These are phyloP conservation scores for Oncorhynchus nerka DNA, from an alignment of 2,113 vertebrate species.

Conservation along the genomic window DNA sequence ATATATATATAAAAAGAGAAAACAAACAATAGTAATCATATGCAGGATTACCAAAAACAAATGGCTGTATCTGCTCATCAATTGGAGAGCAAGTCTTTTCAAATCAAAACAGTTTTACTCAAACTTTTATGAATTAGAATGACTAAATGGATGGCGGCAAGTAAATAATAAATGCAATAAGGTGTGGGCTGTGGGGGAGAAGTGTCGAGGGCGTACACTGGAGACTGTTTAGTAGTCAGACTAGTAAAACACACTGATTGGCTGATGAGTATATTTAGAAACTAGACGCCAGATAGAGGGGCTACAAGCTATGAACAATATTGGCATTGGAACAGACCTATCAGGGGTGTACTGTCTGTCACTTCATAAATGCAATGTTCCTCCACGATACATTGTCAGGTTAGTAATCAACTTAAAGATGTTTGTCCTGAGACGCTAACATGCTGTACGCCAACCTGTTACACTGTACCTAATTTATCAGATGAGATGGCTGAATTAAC, in stretches of 20 bases:
- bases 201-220: not conserved
- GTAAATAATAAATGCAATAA: not conserved
- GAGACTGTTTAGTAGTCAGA: not conserved
- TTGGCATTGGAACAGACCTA: not conserved
- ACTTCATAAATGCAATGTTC: not conserved
- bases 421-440: not conserved
- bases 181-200: not conserved
- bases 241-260: conserved; percentile 8
- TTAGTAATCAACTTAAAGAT: not conserved
- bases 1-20: no score
- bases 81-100: conserved; percentile 46
- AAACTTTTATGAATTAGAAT: not conserved
- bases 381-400: not conserved
- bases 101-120: not conserved
- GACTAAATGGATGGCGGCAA: not conserved
- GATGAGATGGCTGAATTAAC: no score
- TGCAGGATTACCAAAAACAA: conserved; percentile 65
- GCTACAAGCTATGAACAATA: not conserved
- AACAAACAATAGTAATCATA: conserved; percentile 49
- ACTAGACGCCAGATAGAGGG: not conserved
- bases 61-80: conserved; percentile 62
- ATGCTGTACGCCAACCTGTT: not conserved
- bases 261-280: not conserved
- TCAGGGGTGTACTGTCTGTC: conserved; percentile 1
- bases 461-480: not conserved